Percentiles rank a stretch among this genome's conserved stretches.
Conservation (phyloP, 2,888 invertebrate species). For the Drosophila planitibia region DNA sequence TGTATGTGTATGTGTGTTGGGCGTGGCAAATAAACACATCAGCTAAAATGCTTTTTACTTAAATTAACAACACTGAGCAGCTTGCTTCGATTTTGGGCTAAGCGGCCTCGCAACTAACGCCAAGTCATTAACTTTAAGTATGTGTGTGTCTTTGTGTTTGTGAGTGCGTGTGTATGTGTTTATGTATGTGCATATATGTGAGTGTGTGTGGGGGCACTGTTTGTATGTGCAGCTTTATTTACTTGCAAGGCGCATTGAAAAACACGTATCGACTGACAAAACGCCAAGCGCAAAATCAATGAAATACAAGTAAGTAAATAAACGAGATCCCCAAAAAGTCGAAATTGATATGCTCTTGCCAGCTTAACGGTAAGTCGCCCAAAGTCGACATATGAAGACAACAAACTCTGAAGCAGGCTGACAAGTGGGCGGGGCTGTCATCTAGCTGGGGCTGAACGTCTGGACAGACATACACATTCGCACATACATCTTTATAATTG, state of each 20-base stretch:
- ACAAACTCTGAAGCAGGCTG: not conserved
- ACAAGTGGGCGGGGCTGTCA: slow-evolving; percentile 6
- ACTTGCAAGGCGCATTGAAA: slow-evolving; percentile 24
- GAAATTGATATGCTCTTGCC: slow-evolving; percentile 59
- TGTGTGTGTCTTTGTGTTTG: slow-evolving; percentile 21
- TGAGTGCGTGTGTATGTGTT: slow-evolving; percentile 1
- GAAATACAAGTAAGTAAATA: slow-evolving; percentile 49
- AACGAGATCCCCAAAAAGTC: slow-evolving; percentile 25
- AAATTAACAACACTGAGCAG: slow-evolving; percentile 75
- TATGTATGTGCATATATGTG: slow-evolving; percentile 4
- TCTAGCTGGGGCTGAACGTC: not conserved
- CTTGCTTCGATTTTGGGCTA: slow-evolving; percentile 62
- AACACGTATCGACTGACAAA: slow-evolving; percentile 40
- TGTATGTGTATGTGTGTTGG: slow-evolving; percentile 32
- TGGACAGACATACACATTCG: not conserved
- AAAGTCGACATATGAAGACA: slow-evolving; percentile 2
- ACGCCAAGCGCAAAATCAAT: slow-evolving; percentile 55
- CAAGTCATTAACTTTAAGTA: slow-evolving; percentile 66
- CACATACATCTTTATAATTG: not conserved
- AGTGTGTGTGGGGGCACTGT: not conserved
- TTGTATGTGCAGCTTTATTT: slow-evolving; percentile 22
- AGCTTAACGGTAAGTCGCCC: slow-evolving; percentile 13
- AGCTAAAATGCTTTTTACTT: slow-evolving; percentile 79
- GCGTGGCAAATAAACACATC: slow-evolving; percentile 82
- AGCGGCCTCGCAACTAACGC: slow-evolving; percentile 54